phyloP scores from a whole-genome alignment of 1,140 invertebrate species.

The Neomicropteryx cornuta region DNA sequence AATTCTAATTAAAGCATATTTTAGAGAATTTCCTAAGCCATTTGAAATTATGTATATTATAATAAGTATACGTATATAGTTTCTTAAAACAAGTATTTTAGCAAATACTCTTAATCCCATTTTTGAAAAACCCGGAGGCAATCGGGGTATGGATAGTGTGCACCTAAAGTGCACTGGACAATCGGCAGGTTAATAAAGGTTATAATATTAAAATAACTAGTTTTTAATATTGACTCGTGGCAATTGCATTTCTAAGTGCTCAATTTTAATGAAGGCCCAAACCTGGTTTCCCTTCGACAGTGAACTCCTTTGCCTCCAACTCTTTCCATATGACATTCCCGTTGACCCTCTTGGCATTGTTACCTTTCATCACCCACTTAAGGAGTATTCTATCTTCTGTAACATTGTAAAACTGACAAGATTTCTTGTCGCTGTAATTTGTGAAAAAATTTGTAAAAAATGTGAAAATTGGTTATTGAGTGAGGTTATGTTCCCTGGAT shows the following conservation, averaged over 20 bases:
- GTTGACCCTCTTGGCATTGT: constrained; percentile 9
- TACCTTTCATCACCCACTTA: constrained; percentile 9
- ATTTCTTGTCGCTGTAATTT: constrained; percentile 2
- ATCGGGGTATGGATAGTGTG: neutral
- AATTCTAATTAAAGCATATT: too few species aligned
- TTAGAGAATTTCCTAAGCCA: too few species aligned
- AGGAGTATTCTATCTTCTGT: constrained; percentile 10
- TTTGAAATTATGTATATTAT: too few species aligned
- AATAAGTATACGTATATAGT: too few species aligned
- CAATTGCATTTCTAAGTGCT: too few species aligned
- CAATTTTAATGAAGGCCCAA: too few species aligned
- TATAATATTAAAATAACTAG: neutral
- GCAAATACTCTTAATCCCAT: too few species aligned
- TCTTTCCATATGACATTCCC: constrained; percentile 12
- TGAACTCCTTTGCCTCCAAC: constrained; percentile 8
- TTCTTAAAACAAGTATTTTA: too few species aligned
- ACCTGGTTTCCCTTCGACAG: constrained; percentile 5
- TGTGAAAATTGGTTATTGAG: too few species aligned
- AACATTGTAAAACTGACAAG: constrained; percentile 1
- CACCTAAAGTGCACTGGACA: neutral
- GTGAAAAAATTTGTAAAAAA: too few species aligned
- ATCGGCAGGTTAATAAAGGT: neutral
- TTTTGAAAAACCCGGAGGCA: neutral
- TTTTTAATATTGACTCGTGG: neutral
- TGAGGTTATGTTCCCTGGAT: too few species aligned